Evolutionary conservation across 1,140 invertebrate genomes (phyloP).

Genomic region (Atta cephalotes): DNA sequence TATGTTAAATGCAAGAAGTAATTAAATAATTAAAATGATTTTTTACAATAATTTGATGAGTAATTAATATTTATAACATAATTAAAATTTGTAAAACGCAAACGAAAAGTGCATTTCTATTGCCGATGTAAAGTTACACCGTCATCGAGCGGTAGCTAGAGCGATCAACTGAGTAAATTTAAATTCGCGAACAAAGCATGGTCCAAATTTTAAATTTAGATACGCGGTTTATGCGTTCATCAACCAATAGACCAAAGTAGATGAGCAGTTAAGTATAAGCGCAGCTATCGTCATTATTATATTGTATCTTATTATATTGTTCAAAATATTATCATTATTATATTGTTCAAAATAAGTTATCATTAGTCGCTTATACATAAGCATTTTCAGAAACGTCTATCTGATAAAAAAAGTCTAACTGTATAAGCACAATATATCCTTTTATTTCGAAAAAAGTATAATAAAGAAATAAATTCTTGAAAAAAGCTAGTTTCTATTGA

Average conservation of each 20-base stretch:
- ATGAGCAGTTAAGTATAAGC: neutral
- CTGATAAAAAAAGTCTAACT: neutral
- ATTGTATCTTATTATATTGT: neutral
- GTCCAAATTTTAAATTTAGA: slow-evolving; percentile 57
- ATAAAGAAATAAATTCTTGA: neutral
- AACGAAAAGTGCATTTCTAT: neutral
- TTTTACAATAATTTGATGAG: neutral
- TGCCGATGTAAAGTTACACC: neutral
- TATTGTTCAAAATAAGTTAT: slow-evolving; percentile 2
- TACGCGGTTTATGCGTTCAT: slow-evolving; percentile 17
- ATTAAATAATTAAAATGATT: neutral
- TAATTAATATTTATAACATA: neutral
- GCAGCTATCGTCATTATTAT: neutral
- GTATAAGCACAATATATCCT: neutral
- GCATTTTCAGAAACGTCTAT: neutral
- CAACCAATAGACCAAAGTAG: neutral
- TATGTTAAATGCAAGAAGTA: neutral
- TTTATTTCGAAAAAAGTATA: neutral
- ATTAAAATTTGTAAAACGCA: neutral
- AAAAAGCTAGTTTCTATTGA: neutral
- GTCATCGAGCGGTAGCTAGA: neutral
- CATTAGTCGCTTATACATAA: neutral
- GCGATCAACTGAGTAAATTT: slow-evolving; percentile 36
- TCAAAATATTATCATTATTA: slow-evolving; percentile 17
- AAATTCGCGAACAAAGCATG: slow-evolving; percentile 31